phyloP scores from a whole-genome alignment of 2,888 invertebrate species.

The Caenorhabditis wallacei region DNA sequence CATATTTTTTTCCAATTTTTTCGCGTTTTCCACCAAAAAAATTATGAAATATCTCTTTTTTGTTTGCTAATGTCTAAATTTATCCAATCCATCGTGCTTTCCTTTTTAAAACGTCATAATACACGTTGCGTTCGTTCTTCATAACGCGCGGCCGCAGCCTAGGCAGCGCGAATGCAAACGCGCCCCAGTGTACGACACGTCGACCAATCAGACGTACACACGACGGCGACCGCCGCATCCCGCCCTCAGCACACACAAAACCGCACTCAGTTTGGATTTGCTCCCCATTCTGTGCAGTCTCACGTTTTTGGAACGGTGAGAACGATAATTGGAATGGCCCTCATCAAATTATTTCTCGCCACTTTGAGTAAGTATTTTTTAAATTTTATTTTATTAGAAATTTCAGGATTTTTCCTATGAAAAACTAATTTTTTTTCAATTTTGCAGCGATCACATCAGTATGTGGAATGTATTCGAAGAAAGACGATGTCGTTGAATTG shows the following conservation, averaged over 20 bases:
- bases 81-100: neutral
- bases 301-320: constrained; percentile 28
- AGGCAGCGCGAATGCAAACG: constrained; percentile 13
- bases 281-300: constrained; percentile 54
- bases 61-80: too few species aligned
- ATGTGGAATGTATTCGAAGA: constrained; percentile 74
- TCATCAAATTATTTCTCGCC: constrained; percentile 58
- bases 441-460: constrained; percentile 59
- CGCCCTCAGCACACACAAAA: constrained; percentile 40
- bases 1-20: neutral
- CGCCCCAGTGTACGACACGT: constrained; percentile 60
- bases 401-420: neutral
- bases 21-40: neutral
- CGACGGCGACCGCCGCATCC: constrained; percentile 38
- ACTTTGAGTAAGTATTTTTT: constrained; percentile 47
- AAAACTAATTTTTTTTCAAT: neutral
- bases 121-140: neutral
- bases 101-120: constrained; percentile 6
- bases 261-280: constrained; percentile 32
- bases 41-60: too few species aligned
- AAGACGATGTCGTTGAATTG: constrained; percentile 89
- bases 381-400: neutral
- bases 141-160: constrained; percentile 1
- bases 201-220: constrained; percentile 62
- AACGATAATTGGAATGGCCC: constrained; percentile 45